Conservation (phyloP, 2,797 vertebrate species). For the Cyclura pinguis region DNA sequence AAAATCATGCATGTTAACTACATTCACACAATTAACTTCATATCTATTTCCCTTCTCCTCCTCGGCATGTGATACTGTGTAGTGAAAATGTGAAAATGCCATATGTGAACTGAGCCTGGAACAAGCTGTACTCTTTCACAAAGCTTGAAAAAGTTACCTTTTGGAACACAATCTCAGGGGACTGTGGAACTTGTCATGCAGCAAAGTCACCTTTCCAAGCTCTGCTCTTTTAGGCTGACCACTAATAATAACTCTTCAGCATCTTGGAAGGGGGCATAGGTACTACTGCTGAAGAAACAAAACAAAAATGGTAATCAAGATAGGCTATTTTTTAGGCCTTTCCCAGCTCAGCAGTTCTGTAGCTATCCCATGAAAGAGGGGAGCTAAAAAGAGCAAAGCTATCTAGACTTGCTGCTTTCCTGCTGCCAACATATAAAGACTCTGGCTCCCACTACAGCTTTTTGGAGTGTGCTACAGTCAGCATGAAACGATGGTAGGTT, state of each 20-base stretch:
- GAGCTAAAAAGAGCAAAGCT: background rate
- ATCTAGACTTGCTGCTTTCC: background rate
- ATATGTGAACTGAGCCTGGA: background rate
- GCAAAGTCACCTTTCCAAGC: too few relatives aligned
- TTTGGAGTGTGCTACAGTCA: background rate
- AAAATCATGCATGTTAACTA: too few relatives aligned
- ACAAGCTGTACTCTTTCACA: background rate
- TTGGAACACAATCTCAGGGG: too few relatives aligned
- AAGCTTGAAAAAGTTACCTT: background rate
- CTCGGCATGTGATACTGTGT: background rate
- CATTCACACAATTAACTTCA: too few relatives aligned
- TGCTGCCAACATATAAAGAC: background rate
- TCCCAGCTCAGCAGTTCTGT: background rate
- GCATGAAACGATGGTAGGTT: slow-evolving; percentile 1
- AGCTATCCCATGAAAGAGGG: background rate
- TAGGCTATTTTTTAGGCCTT: background rate
- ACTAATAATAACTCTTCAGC: background rate
- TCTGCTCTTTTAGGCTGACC: background rate
- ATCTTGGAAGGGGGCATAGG: background rate
- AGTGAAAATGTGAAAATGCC: background rate
- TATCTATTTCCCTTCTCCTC: too few relatives aligned
- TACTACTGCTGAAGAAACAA: too few relatives aligned
- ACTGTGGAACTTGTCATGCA: too few relatives aligned
- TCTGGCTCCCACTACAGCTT: slow-evolving; percentile 2
- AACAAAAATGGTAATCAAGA: background rate